Conservation (phyloP, 92 coral and sea anemone species). For the Epizoanthus scotinus region DNA sequence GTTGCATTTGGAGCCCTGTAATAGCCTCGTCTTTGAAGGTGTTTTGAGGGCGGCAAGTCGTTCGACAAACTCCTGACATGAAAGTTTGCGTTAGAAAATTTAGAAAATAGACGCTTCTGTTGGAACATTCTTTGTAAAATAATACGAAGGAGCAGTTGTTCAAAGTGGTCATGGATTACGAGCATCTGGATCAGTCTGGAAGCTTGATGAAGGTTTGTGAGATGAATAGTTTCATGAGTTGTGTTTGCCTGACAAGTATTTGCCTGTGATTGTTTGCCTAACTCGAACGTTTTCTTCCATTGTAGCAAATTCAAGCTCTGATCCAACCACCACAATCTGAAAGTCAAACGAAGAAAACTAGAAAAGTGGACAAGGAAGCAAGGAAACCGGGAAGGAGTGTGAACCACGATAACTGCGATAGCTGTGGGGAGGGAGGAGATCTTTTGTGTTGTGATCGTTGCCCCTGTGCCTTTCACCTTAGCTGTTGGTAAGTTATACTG, state of each 20-base stretch:
- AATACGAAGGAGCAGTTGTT: conserved; percentile 13
- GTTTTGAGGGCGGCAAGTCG: conserved; percentile 64
- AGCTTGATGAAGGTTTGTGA: conserved; percentile 97
- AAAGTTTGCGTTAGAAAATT: conserved; percentile 39
- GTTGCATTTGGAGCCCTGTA: conserved; percentile 41
- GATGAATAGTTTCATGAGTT: conserved; percentile 21
- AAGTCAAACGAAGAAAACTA: conserved; percentile 61
- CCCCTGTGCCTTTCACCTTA: conserved; percentile 97
- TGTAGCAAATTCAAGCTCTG: conserved; percentile 96
- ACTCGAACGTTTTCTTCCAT: conserved; percentile 41
- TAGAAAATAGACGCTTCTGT: conserved; percentile 23
- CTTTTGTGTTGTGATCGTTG: conserved; percentile 96
- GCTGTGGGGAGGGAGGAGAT: conserved; percentile 99
- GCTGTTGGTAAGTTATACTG: conserved; percentile 83
- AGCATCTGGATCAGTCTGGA: conserved; percentile 96
- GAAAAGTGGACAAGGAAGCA: conserved; percentile 85
- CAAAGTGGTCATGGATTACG: conserved; percentile 84
- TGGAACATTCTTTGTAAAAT: conserved; percentile 3
- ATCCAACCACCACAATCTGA: conserved; percentile 97
- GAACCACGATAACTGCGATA: conserved; percentile 96
- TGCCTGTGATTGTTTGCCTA: conserved; percentile 34
- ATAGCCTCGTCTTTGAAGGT: conserved; percentile 47
- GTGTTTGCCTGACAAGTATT: conserved; percentile 24
- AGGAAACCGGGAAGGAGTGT: conserved; percentile 89
- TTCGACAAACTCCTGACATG: conserved; percentile 51